phyloP scores from a whole-genome alignment of 2,797 vertebrate species.

The Masticophis lateralis region DNA sequence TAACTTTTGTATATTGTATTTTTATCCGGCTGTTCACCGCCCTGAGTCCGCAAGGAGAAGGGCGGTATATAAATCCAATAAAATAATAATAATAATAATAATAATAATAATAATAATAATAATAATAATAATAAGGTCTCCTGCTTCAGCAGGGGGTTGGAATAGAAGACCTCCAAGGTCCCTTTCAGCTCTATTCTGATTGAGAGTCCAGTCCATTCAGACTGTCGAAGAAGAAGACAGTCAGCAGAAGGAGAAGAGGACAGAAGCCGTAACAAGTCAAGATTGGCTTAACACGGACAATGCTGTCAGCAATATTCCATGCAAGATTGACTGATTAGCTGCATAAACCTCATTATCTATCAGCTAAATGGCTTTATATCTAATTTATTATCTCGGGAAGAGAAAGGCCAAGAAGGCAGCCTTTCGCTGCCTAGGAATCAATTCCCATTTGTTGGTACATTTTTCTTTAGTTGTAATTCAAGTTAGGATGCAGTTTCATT shows the following conservation, averaged over 20 bases:
- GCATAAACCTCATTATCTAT: conserved; percentile 61
- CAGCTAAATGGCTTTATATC: conserved; percentile 60
- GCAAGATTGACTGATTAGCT: conserved; percentile 61
- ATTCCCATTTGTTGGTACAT: conserved; percentile 36
- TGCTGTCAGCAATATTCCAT: conserved; percentile 63
- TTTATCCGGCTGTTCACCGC: no score
- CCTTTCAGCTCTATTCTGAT: background rate
- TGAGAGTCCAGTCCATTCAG: conserved; percentile 23
- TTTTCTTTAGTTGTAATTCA: conserved; percentile 20
- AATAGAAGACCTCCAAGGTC: background rate
- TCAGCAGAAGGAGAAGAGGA: conserved; percentile 11
- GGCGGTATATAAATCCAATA: no score
- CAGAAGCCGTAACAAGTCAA: conserved; percentile 47
- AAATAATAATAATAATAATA: no score
- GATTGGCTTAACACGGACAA: conserved; percentile 53
- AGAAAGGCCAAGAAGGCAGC: conserved; percentile 38
- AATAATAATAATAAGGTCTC: no score
- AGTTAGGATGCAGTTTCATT: background rate
- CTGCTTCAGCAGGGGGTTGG: background rate
- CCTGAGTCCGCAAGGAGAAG: no score
- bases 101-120: no score
- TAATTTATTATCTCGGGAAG: conserved; percentile 57
- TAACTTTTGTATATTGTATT: no score
- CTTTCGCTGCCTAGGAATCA: conserved; percentile 24
- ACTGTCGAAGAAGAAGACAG: conserved; percentile 39